phyloP scores from a whole-genome alignment of 2,888 invertebrate species.

The Strigamia transsilvanica region DNA sequence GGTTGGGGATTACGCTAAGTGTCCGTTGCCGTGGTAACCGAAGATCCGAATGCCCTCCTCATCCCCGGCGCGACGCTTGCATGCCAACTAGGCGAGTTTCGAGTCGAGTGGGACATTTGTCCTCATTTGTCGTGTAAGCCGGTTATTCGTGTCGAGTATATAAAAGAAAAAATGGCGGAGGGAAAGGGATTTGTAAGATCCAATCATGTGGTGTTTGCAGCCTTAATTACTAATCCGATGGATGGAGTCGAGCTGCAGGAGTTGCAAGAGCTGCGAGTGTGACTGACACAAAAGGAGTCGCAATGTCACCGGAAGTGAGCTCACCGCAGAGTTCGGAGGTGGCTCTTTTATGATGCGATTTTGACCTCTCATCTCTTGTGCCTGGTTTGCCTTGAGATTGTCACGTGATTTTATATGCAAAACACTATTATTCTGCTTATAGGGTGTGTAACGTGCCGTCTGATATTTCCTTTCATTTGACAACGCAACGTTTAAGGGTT shows the following conservation, averaged over 20 bases:
- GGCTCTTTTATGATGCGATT: not conserved
- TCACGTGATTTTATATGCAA: not conserved
- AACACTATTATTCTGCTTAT: not conserved
- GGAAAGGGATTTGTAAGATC: not conserved
- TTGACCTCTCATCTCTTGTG: not conserved
- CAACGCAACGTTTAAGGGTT: not conserved
- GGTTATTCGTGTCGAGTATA: constrained; percentile 2
- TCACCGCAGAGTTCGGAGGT: not conserved
- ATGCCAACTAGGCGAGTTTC: constrained; percentile 8
- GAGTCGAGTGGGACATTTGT: constrained; percentile 2
- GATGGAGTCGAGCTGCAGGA: not conserved
- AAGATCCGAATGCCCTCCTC: not conserved
- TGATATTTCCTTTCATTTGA: not conserved
- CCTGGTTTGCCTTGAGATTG: constrained; percentile 6
- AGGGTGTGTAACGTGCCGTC: not conserved
- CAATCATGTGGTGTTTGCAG: not conserved
- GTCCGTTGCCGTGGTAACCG: not conserved
- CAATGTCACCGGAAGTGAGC: not conserved
- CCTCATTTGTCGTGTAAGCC: not conserved
- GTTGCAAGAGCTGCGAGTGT: too few species aligned
- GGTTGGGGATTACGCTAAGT: constrained; percentile 8
- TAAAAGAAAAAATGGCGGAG: not conserved
- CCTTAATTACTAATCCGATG: not conserved
- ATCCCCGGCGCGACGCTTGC: constrained; percentile 8
- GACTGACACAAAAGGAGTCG: not conserved